Evolutionary conservation across 2,113 vertebrate genomes (phyloP).

Genomic region (Narcine bancroftii): DNA sequence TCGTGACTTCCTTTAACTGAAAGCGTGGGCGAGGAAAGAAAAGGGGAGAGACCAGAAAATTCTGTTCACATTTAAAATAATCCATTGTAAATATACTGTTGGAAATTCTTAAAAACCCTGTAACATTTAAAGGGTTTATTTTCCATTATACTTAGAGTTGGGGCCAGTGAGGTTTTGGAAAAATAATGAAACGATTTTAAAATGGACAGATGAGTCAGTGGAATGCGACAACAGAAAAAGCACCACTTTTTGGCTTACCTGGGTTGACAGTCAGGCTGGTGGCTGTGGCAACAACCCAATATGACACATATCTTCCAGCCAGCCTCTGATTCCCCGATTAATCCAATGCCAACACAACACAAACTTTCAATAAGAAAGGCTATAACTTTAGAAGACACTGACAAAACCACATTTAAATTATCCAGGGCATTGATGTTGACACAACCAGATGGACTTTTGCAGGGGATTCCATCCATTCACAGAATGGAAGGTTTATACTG

Average conservation of each 20-base stretch:
- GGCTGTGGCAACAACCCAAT: not conserved
- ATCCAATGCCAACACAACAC: not conserved
- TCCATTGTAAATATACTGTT: slow-evolving; percentile 1
- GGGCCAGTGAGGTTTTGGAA: not conserved
- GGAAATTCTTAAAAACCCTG: slow-evolving; percentile 24
- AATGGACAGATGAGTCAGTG: slow-evolving; percentile 23
- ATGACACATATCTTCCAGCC: slow-evolving; percentile 1
- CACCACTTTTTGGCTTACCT: not conserved
- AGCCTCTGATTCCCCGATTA: not conserved
- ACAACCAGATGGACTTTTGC: not conserved
- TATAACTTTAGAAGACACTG: not conserved
- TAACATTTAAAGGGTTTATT: not conserved
- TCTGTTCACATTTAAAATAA: not conserved
- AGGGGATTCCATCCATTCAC: not conserved
- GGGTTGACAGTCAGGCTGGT: not conserved
- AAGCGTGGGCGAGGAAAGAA: not conserved
- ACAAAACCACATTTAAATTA: not conserved
- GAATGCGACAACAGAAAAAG: not conserved
- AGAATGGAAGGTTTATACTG: not conserved
- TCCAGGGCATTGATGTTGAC: not conserved
- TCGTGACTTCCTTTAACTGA: not conserved
- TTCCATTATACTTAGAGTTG: not conserved
- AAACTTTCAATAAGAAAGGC: not conserved
- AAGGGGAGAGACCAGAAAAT: not conserved
- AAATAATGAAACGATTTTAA: slow-evolving; percentile 6